phyloP scores from a whole-genome alignment of 1,140 invertebrate genomes.

The Zaprionus inermis region DNA sequence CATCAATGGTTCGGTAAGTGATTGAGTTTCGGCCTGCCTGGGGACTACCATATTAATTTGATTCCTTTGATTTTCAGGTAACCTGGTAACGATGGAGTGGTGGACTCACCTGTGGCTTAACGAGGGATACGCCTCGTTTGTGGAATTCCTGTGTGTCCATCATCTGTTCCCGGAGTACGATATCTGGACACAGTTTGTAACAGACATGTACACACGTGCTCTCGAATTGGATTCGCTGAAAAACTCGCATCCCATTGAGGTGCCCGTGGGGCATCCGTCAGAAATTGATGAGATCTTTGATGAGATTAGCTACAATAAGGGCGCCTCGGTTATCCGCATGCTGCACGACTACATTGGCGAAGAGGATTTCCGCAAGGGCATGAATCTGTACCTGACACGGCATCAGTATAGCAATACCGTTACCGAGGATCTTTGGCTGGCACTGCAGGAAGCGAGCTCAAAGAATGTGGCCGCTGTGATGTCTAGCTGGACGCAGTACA shows the following conservation, averaged over 20 bases:
- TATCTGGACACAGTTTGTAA: constrained; percentile 97
- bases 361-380: constrained; percentile 96
- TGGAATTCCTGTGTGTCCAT: constrained; percentile 94
- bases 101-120: constrained; percentile 95
- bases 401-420: constrained; percentile 95
- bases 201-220: constrained; percentile 91
- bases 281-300: constrained; percentile 98
- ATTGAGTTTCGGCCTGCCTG: not conserved
- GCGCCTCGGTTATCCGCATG: constrained; percentile 97
- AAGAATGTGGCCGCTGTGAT: constrained; percentile 97
- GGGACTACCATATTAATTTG: not conserved
- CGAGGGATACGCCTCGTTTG: constrained; percentile 96
- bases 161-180: constrained; percentile 96
- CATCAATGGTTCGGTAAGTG: constrained; percentile 93
- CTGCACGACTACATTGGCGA: constrained; percentile 98
- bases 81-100: constrained; percentile 96
- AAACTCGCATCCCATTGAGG: constrained; percentile 96
- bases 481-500: constrained; percentile 97
- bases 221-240: constrained; percentile 95
- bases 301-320: constrained; percentile 97
- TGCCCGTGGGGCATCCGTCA: constrained; percentile 93
- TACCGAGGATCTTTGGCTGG: constrained; percentile 97
- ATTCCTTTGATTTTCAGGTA: constrained; percentile 59
- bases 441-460: constrained; percentile 94
- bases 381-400: constrained; percentile 95